These are phyloP conservation scores for Zaprionus bogoriensis DNA, from an alignment of 2,888 invertebrate genomes.

Conservation along the genomic window DNA sequence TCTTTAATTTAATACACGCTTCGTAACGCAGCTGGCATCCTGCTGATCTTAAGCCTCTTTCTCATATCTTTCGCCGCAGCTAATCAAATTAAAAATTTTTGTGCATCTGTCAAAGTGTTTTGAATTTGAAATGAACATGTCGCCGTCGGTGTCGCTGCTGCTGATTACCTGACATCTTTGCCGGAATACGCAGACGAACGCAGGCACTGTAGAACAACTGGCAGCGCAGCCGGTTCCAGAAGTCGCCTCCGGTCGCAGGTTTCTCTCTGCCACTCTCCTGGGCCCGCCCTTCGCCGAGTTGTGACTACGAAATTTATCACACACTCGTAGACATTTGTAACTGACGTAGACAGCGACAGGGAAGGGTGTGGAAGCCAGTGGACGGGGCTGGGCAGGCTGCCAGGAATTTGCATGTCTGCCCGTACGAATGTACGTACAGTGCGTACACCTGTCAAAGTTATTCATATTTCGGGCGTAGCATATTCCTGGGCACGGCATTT, in stretches of 20 bases:
- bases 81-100: constrained; percentile 52
- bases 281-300: neutral
- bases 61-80: neutral
- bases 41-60: neutral
- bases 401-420: constrained; percentile 59
- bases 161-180: constrained; percentile 43
- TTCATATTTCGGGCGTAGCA: constrained; percentile 59
- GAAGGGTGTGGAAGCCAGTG: neutral
- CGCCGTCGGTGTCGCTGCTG: constrained; percentile 8
- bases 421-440: no score
- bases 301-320: constrained; percentile 69
- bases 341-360: constrained; percentile 35
- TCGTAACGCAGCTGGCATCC: neutral
- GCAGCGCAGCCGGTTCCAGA: neutral
- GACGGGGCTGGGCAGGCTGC: neutral
- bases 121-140: constrained; percentile 40
- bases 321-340: constrained; percentile 65
- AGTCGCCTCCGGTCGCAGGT: constrained; percentile 9
- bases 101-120: constrained; percentile 43
- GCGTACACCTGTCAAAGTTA: constrained; percentile 57
- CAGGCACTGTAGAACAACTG: constrained; percentile 12
- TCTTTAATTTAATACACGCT: neutral
- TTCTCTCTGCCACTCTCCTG: no score
- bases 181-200: constrained; percentile 8
- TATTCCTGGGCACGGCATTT: constrained; percentile 16